A percentile compares a stretch with the other conserved stretches of the same genome.
Evolutionary conservation across 2,113 vertebrate species (phyloP).

Genomic region (Microcebus jonahi): DNA sequence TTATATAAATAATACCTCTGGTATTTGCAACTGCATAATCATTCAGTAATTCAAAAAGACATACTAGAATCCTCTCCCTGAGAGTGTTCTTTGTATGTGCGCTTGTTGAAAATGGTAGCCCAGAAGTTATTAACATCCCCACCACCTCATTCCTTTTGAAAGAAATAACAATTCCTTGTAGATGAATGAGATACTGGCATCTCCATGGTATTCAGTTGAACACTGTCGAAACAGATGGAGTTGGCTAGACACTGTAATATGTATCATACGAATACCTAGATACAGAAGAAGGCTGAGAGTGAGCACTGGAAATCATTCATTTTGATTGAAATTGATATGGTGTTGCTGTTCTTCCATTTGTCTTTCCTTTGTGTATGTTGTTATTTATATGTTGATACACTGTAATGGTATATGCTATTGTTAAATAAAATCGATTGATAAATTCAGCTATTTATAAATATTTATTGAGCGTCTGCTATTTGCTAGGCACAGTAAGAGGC

Average conservation of each 20-base stretch:
- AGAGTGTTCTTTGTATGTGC: conserved; percentile 61
- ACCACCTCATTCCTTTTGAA: conserved; percentile 69
- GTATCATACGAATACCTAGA: conserved; percentile 47
- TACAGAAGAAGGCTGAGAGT: conserved; percentile 31
- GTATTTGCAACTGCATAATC: conserved; percentile 60
- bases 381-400: conserved; percentile 77
- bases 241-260: conserved; percentile 59
- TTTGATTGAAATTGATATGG: conserved; percentile 70
- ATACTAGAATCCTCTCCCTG: conserved; percentile 57
- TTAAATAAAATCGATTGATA: conserved; percentile 80
- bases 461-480: conserved; percentile 71
- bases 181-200: conserved; percentile 64
- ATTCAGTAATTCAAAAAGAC: conserved; percentile 29
- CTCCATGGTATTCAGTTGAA: conserved; percentile 70
- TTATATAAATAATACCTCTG: conserved; percentile 45
- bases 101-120: conserved; percentile 65
- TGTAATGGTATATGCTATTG: conserved; percentile 76
- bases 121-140: conserved; percentile 52
- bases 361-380: conserved; percentile 72
- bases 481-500: conserved; percentile 14
- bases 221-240: conserved; percentile 50
- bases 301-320: conserved; percentile 62
- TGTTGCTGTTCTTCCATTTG: conserved; percentile 65
- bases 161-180: conserved; percentile 62
- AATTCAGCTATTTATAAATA: conserved; percentile 78